A percentile compares a stretch with the other conserved stretches of the same genome.
These are phyloP conservation scores for Eurosta solidaginis DNA, from an alignment of 1,140 invertebrate genomes.

Conservation along the genomic window DNA sequence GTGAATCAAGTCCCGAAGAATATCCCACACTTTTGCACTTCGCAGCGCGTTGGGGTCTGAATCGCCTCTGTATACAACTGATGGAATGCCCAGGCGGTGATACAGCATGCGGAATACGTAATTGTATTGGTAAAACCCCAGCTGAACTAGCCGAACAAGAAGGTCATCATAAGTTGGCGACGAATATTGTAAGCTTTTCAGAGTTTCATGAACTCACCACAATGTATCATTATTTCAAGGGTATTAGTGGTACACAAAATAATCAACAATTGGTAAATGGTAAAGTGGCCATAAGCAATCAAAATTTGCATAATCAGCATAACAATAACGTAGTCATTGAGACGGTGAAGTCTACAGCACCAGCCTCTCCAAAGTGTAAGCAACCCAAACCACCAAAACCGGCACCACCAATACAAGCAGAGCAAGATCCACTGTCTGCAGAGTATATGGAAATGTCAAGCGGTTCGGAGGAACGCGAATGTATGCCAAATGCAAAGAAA, in stretches of 20 bases:
- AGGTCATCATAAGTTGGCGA: constrained; percentile 71
- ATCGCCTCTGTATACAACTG: constrained; percentile 79
- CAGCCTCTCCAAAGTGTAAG: constrained; percentile 38
- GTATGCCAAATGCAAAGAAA: constrained; percentile 48
- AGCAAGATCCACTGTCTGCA: constrained; percentile 18
- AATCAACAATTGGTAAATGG: neutral
- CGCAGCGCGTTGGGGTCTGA: constrained; percentile 81
- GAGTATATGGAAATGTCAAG: constrained; percentile 60
- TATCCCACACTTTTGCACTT: constrained; percentile 88
- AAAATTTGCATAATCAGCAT: neutral
- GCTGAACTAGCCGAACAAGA: constrained; percentile 78
- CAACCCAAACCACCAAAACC: constrained; percentile 45
- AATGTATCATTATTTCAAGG: constrained; percentile 82
- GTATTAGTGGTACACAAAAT: constrained; percentile 66
- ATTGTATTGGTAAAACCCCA: constrained; percentile 77
- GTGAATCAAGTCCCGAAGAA: constrained; percentile 68
- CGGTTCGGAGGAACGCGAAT: constrained; percentile 52
- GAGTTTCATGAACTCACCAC: constrained; percentile 82
- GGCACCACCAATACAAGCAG: no score
- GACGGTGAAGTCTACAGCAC: constrained; percentile 37
- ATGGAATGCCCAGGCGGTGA: constrained; percentile 83
- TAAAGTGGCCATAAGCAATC: constrained; percentile 10
- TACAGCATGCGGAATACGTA: constrained; percentile 76
- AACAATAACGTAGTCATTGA: constrained; percentile 47
- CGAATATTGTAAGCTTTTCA: constrained; percentile 76